Percentiles rank a stretch among this genome's conserved stretches.
Conservation (phyloP, 2,113 vertebrate species). For the Oryzias curvinotus region DNA sequence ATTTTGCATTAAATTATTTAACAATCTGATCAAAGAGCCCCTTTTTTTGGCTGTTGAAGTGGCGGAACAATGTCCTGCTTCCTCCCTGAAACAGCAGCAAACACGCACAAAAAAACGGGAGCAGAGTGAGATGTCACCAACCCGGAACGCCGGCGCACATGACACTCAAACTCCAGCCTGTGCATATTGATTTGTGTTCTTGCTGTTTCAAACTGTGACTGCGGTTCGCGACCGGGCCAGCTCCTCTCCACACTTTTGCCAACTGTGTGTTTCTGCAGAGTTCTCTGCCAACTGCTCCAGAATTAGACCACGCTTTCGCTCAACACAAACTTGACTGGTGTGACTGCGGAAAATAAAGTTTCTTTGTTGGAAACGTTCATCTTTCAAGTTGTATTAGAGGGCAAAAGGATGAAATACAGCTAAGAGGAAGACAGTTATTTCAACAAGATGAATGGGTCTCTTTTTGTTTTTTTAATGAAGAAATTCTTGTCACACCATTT, state of each 20-base stretch:
- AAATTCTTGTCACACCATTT: too few relatives aligned
- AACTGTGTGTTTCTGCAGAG: conserved; percentile 62
- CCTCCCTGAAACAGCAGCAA: conserved; percentile 16
- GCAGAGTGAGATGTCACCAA: conserved; percentile 65
- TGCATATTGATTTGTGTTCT: conserved; percentile 61
- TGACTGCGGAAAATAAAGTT: conserved; percentile 35
- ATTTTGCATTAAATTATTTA: conserved; percentile 37
- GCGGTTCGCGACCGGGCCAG: conserved; percentile 59
- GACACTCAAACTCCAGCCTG: conserved; percentile 52
- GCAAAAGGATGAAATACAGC: too few relatives aligned
- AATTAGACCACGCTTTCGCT: conserved; percentile 65
- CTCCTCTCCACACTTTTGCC: conserved; percentile 64
- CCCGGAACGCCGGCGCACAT: conserved; percentile 44
- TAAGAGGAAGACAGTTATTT: too few relatives aligned
- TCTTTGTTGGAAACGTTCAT: conserved; percentile 15
- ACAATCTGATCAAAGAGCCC: conserved; percentile 14
- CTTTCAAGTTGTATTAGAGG: neutral
- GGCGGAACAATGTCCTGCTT: neutral
- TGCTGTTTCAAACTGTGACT: conserved; percentile 53
- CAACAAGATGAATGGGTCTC: too few relatives aligned
- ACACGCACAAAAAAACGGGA: conserved; percentile 11
- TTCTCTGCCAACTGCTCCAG: conserved; percentile 61
- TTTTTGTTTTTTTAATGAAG: too few relatives aligned
- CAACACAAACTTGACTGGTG: conserved; percentile 43
- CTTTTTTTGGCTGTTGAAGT: neutral